These are phyloP conservation scores for Chelonus insularis DNA, from an alignment of 1,140 invertebrate genomes.

Conservation along the genomic window DNA sequence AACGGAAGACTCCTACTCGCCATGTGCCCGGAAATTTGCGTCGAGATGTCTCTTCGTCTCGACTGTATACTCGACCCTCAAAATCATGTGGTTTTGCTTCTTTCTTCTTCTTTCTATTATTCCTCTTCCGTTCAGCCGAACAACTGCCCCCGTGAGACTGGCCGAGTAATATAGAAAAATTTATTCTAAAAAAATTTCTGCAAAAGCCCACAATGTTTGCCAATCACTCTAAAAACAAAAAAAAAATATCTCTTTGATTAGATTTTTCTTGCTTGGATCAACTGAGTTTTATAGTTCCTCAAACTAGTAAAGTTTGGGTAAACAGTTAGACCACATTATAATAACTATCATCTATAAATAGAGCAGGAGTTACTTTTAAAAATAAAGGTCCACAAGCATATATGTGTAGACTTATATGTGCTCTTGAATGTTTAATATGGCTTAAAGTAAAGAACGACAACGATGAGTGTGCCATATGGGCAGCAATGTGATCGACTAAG, in stretches of 20 bases:
- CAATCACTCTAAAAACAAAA: not conserved
- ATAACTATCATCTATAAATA: constrained; percentile 22
- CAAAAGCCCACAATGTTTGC: too few relatives aligned
- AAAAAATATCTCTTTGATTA: constrained; percentile 8
- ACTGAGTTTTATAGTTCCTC: not conserved
- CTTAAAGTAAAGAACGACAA: constrained; percentile 7
- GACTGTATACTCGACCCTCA: constrained; percentile 10
- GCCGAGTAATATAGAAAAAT: not conserved
- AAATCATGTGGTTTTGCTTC: constrained; percentile 35
- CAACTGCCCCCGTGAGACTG: constrained; percentile 29
- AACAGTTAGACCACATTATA: not conserved
- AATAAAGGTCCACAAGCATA: not conserved
- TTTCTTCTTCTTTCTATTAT: constrained; percentile 34
- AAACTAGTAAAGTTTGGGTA: too few relatives aligned
- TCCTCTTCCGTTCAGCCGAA: constrained; percentile 32
- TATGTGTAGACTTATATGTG: constrained; percentile 5
- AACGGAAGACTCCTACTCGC: constrained; percentile 14
- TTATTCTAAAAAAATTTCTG: not conserved
- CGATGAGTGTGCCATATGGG: constrained; percentile 41
- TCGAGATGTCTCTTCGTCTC: constrained; percentile 33
- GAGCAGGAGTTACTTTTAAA: constrained; percentile 25
- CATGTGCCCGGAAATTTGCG: constrained; percentile 33
- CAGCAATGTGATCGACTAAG: constrained; percentile 42
- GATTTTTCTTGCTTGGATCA: too few relatives aligned
- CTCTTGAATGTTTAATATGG: constrained; percentile 7